phyloP scores from a whole-genome alignment of 2,797 vertebrate species.

The Semotilus atromaculatus region DNA sequence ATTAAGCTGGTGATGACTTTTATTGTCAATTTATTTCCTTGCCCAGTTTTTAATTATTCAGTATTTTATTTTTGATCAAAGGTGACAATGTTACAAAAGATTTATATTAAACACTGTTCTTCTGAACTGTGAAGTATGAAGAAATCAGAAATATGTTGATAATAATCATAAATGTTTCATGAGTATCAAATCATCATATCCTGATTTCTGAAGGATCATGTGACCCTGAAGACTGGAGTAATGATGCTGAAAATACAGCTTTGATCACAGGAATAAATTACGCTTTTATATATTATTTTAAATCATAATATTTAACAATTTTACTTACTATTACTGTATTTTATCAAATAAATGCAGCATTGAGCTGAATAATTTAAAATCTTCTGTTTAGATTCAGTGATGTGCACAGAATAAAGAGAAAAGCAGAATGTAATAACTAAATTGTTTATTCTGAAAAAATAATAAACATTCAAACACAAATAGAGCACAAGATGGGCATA shows the following conservation, averaged over 20 bases:
- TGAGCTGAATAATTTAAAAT: background rate
- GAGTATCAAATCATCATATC: no score
- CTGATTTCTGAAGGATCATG: no score
- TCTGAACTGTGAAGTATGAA: no score
- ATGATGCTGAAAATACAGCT: no score
- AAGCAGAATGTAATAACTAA: background rate
- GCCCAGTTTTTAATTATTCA: no score
- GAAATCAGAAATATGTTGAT: no score
- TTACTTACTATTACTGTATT: background rate
- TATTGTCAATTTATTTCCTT: background rate
- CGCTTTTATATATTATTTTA: background rate
- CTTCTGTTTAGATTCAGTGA: background rate
- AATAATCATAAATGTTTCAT: no score
- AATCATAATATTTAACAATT: no score
- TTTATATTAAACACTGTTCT: no score
- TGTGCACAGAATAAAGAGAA: background rate
- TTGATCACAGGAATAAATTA: background rate
- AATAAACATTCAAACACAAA: background rate
- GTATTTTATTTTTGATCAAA: no score
- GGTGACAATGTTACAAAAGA: no score
- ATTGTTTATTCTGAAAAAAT: constrained; percentile 28
- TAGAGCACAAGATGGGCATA: background rate
- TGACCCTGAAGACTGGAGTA: no score
- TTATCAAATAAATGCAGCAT: background rate
- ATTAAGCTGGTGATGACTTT: constrained; percentile 53